These are phyloP conservation scores for Diabrotica virgifera DNA, from an alignment of 1,140 invertebrate genomes.

Conservation along the genomic window DNA sequence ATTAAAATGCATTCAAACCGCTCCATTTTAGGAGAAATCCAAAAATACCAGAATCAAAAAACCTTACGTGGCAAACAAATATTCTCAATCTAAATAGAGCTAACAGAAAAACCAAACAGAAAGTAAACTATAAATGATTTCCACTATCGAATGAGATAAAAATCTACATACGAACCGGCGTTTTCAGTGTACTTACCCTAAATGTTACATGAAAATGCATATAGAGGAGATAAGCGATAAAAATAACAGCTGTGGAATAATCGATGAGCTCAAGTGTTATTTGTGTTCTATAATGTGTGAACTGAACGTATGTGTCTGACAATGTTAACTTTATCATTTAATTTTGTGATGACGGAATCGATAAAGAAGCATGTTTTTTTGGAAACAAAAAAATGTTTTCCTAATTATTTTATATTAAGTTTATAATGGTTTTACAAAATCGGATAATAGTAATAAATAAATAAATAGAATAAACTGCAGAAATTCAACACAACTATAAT, in stretches of 20 bases:
- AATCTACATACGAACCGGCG: neutral
- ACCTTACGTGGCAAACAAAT: no score
- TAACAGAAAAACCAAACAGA: no score
- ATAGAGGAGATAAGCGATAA: neutral
- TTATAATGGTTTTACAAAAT: no score
- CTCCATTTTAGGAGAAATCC: no score
- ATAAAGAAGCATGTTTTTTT: neutral
- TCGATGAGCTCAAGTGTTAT: neutral
- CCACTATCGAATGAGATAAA: neutral
- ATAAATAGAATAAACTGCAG: no score
- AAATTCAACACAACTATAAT: no score
- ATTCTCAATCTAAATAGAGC: no score
- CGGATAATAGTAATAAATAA: no score
- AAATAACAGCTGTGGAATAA: slow-evolving; percentile 1
- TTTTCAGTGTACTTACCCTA: neutral
- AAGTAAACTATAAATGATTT: neutral
- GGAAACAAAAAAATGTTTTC: no score
- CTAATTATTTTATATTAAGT: no score
- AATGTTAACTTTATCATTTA: neutral
- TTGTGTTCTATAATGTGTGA: slow-evolving; percentile 1
- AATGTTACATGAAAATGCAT: neutral
- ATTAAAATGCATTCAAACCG: no score
- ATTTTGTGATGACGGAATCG: neutral
- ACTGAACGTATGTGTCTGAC: neutral
- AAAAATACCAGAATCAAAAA: no score